Conservation (phyloP, 2,888 invertebrate genomes). For the Pecten maximus region DNA sequence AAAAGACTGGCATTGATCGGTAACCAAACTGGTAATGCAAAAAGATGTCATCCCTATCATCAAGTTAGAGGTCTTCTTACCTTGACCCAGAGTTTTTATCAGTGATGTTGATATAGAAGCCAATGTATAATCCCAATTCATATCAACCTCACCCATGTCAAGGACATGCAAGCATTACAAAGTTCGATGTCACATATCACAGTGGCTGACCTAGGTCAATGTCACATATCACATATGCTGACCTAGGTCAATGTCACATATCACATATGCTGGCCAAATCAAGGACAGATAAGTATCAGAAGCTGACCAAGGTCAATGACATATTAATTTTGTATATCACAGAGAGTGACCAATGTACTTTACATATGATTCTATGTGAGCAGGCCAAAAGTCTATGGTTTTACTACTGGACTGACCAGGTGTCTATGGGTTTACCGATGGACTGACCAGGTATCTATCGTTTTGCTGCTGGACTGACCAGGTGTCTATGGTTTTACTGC, state of each 20-base stretch:
- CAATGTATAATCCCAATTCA: too few relatives aligned
- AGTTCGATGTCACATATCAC: neutral
- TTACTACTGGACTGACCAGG: too few relatives aligned
- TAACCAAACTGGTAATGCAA: neutral
- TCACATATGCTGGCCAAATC: neutral
- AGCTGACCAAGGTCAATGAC: neutral
- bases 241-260: neutral
- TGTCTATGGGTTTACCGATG: too few relatives aligned
- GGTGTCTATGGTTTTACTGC: too few relatives aligned
- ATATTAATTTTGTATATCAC: neutral
- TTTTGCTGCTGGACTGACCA: too few relatives aligned
- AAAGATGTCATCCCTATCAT: neutral
- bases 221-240: neutral
- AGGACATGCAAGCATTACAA: neutral
- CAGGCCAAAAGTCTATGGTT: too few relatives aligned
- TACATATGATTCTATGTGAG: too few relatives aligned
- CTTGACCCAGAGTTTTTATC: neutral
- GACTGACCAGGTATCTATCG: too few relatives aligned
- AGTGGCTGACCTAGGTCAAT: neutral
- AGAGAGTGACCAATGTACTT: neutral
- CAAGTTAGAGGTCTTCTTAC: neutral
- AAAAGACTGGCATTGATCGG: neutral
- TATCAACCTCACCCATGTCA: neutral
- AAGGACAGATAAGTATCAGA: neutral
- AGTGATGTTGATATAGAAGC: neutral